Base-by-base conservation (phyloP, 2,113 vertebrate genomes). In the Pseudorhombus dupliciocellatus region DNA sequence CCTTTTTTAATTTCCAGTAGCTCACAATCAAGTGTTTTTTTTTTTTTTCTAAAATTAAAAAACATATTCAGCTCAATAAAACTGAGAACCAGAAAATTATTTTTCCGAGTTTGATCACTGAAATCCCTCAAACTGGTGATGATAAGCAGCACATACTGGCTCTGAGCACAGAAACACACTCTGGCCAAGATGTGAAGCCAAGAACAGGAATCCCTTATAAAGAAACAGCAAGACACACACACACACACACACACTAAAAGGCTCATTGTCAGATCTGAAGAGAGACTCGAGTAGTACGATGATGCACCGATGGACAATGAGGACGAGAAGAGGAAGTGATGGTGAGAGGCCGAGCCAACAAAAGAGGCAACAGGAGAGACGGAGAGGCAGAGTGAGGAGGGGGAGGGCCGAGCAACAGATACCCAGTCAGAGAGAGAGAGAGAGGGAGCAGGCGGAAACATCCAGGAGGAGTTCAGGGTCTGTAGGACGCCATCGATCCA, bases 401-500 rank as follows among this genome's bases (percentile, higher is more conserved):
- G 18, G 40, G 50, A 64, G 48, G 48, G 53, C n/a, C 31, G 59
- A 76, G 71, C 25, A 16, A 61, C 63, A 66, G 57, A 62, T 50
- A 66, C 54, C 58, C 7, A 6, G 60, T 26, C 24, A 52, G 42
- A n/a, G 24, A 57, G 5, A 40, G 67, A 59, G 6, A 54, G 37
- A 58, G 50, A 40, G 40, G 48, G 66, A 73, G 16, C 75, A 79
- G 64, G 66, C 55, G 67, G 76, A 79, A 76, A 77, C 72, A 68
- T 84, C 79, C 67, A 84, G 66, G 78, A 83, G 37, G 58, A 80
- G 74, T 37, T 66, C 63, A 50, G 69, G 53, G 80, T 83, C 85
- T 81, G 77, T 69, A 61, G 81, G 87, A 85, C 22, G 63, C 70
- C 74, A 88, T 87, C 66, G 82, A 91, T 87, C 78, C 80, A 75